phyloP scores from a whole-genome alignment of 2,797 vertebrate genomes.

The Babyrousa celebensis region DNA sequence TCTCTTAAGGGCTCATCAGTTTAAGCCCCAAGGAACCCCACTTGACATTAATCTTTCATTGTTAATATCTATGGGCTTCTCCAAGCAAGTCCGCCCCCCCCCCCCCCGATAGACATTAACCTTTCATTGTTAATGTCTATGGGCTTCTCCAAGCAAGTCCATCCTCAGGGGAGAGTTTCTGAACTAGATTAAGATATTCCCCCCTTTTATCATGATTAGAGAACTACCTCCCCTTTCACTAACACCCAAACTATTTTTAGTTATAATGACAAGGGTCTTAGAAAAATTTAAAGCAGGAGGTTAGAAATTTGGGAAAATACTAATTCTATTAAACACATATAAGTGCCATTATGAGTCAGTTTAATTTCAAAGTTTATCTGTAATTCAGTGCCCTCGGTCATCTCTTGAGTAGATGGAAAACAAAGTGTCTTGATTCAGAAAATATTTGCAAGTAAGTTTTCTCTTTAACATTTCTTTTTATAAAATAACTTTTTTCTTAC shows the following conservation, averaged over 20 bases:
- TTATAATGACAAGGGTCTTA: conserved; percentile 3
- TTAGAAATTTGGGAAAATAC: background rate
- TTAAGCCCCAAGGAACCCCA: no score
- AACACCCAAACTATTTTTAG: background rate
- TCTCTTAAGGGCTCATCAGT: background rate
- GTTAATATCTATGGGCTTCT: background rate
- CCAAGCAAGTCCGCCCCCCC: background rate
- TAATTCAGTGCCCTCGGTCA: background rate
- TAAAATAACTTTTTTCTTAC: background rate
- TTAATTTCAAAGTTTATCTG: background rate
- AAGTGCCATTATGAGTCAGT: background rate
- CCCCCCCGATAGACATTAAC: no score
- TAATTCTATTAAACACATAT: background rate
- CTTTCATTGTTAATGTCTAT: background rate
- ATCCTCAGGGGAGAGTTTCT: background rate
- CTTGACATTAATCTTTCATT: background rate
- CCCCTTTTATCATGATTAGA: background rate
- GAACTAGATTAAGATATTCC: background rate
- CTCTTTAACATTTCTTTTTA: background rate
- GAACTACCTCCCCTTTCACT: background rate
- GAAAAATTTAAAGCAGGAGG: background rate
- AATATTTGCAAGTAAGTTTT: background rate
- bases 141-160: background rate
- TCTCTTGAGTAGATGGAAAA: background rate
- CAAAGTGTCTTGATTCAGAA: background rate